Evolutionary conservation across 2,113 vertebrate species (phyloP).

Genomic region (Anarrhichthys ocellatus): DNA sequence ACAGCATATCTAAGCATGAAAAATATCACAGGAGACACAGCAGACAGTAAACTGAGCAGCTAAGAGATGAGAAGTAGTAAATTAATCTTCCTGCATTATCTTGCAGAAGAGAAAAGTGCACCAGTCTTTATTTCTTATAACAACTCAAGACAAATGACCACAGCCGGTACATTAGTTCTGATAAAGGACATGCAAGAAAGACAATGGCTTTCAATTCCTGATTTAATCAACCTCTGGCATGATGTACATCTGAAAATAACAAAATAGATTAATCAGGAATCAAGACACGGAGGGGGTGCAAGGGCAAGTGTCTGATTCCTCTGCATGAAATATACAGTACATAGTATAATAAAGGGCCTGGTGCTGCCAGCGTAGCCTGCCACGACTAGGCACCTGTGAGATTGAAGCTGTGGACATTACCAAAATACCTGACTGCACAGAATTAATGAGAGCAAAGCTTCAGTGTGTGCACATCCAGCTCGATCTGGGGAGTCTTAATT

Average conservation of each 20-base stretch:
- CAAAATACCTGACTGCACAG: conserved; percentile 91
- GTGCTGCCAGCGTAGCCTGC: conserved; percentile 78
- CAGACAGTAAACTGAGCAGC: conserved; percentile 84
- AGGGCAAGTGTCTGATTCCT: conserved; percentile 85
- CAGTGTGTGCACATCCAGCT: conserved; percentile 59
- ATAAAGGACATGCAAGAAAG: conserved; percentile 88
- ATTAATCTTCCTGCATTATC: conserved; percentile 90
- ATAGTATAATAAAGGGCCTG: conserved; percentile 86
- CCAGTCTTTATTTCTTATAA: conserved; percentile 89
- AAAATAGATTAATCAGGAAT: conserved; percentile 91
- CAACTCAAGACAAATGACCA: conserved; percentile 91
- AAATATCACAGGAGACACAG: conserved; percentile 79
- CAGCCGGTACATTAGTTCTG: conserved; percentile 81
- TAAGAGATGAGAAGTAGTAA: conserved; percentile 84
- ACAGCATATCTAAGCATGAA: conserved; percentile 81
- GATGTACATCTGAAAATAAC: conserved; percentile 93
- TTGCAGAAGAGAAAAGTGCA: conserved; percentile 84
- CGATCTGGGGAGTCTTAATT: conserved; percentile 95
- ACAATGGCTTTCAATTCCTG: conserved; percentile 91
- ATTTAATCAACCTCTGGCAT: conserved; percentile 92
- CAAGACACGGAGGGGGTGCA: conserved; percentile 78
- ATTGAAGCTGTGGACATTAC: conserved; percentile 93
- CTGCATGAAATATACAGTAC: conserved; percentile 91
- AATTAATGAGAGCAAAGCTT: conserved; percentile 90
- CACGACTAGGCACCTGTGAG: conserved; percentile 87